Evolutionary conservation across 2,113 vertebrate species (phyloP).

Genomic region (Triplophysa dalaica): DNA sequence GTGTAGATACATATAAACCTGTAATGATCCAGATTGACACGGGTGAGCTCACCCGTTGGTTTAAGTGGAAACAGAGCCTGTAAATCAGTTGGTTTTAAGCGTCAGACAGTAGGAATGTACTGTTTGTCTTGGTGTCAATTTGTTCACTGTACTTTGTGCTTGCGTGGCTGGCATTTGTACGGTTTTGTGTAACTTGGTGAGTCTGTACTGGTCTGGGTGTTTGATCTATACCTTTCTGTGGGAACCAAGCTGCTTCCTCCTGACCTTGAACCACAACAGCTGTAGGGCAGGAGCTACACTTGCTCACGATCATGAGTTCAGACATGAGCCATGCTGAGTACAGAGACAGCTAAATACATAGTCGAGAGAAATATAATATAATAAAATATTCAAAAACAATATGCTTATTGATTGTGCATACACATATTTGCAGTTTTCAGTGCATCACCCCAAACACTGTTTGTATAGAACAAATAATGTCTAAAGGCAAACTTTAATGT

Average conservation of each 20-base stretch:
- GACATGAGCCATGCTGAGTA: conserved; percentile 11
- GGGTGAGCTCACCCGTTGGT: conserved; percentile 19
- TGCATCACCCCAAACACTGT: not conserved
- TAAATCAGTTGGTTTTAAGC: conserved; percentile 46
- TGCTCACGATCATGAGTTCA: conserved; percentile 42
- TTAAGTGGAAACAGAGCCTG: conserved; percentile 34
- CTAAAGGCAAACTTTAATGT: conserved; percentile 23
- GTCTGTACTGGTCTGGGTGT: conserved; percentile 31
- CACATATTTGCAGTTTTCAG: not conserved
- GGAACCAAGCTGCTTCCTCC: conserved; percentile 61
- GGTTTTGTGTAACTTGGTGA: conserved; percentile 4
- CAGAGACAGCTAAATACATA: not conserved
- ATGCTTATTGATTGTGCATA: not conserved
- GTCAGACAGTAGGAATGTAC: conserved; percentile 55
- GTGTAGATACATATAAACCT: not conserved
- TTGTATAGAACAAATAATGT: not conserved
- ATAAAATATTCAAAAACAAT: too few relatives aligned
- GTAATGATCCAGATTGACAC: not conserved
- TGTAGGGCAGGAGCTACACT: conserved; percentile 37
- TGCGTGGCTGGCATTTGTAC: conserved; percentile 48
- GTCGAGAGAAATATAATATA: not conserved
- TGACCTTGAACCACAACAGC: conserved; percentile 57
- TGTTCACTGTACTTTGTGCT: conserved; percentile 54
- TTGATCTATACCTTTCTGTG: conserved; percentile 55
- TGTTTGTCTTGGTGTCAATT: conserved; percentile 57